Base-by-base conservation (phyloP, 1,140 invertebrate species). In the Paralvinella palmiformis region DNA sequence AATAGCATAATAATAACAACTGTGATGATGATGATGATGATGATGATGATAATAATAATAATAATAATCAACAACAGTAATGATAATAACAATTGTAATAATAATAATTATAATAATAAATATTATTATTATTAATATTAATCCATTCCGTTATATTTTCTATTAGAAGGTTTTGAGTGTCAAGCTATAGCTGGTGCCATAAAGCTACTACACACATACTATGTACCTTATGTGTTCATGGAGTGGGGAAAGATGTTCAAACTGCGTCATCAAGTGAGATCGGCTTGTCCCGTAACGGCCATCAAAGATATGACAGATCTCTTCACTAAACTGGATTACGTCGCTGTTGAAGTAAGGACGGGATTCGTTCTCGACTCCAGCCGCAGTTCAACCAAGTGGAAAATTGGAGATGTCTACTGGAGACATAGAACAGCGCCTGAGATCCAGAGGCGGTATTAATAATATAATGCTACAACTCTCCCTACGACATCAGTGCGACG, bases 131-230 rank as follows among this genome's bases (percentile, higher is more conserved):
- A n/a, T n/a, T n/a, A n/a, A n/a, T n/a, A n/a, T n/a, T n/a, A n/a
- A n/a, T n/a, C n/a, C n/a, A n/a, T n/a, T n/a, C n/a, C n/a, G n/a
- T n/a, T n/a, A n/a, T n/a, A n/a, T n/a, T n/a, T n/a, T n/a, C n/a
- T n/a, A n/a, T 52, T 22, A 52, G 48, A 52, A 52, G 48, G 48
- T n/a, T 52, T 52, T 29, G 48, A 52, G 48, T 52, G 48, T 13
- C 24, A 52, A 52, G 48, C 48, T 52, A 22, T 52, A 10, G 24
- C 48, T 29, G 31, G n/a, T 27, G 24, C 48, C 24, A 52, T 27
- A 15, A 22, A 29, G 24, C 48, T 52, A 10, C 48, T 52, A 20
- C 48, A 52, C 24, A 10, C 48, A 29, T 22, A 27, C 24, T 52
- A 52, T 52, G 48, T 52, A 29, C 48, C 48, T 27, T 52, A 52